Evolutionary conservation across 2,888 invertebrate genomes (phyloP), one percentile per base, ranked within the genome.

Genomic region (Beris morrisii): DNA sequence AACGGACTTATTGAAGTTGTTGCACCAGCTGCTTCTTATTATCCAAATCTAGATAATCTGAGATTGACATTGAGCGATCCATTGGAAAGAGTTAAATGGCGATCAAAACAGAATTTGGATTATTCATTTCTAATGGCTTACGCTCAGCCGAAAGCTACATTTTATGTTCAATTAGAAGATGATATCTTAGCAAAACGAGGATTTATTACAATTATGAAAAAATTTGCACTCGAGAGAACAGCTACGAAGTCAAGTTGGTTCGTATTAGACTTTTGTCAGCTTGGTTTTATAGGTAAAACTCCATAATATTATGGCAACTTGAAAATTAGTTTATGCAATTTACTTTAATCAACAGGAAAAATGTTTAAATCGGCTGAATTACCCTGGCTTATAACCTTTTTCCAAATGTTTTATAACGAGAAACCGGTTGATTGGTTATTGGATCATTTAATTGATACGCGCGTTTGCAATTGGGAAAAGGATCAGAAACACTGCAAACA

Each of bases 361-460:
- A 86, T 98, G 84, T 96, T 98, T 80, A 91, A 92, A 75, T 91
- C 93, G 15, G 87, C 90, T 0, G 93, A 95, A 75, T 82, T 97
- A 28, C 90, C 92, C 0, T 89, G 90, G 83, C 84, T 97, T 69
- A 88, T 95, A 46, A 92, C 94, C 71, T 97, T 95, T 80, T 91
- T 97, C 74, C 88, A 97, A 77, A 90, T 97, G 87, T 97, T 98
- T 78, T 93, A 95, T 81, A 90, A 89, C 75, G 95, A 97, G 75
- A 95, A 97, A 82, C 97, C 98, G 0, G 95, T 97, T 1, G 97
- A 98, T 77, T 98, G 97, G 97, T 83, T 98, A 5, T 82, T 97
- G 11, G 95, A 95, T 74, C 90, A 95, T 77, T 88, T 95, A 70
- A 86, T 97, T 64, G 88, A 90, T 67, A 93, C 95, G 4, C 92